phyloP scores from a whole-genome alignment of 2,113 vertebrate genomes.

The Platichthys flesus region DNA sequence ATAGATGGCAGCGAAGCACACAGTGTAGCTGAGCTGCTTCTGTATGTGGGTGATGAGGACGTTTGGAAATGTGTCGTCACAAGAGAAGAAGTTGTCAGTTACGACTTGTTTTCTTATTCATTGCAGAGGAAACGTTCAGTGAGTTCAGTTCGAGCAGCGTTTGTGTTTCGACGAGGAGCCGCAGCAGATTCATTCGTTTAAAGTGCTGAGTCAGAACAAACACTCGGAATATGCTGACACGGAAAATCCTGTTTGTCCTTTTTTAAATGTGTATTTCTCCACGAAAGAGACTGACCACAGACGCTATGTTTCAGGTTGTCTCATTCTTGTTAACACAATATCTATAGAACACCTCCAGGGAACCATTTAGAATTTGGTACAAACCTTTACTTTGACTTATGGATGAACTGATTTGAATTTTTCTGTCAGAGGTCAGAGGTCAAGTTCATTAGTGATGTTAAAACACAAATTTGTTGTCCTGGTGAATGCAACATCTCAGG shows the following conservation, averaged over 20 bases:
- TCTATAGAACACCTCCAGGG: no score
- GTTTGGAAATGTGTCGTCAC: constrained; percentile 5
- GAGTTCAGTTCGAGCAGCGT: not conserved
- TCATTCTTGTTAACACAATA: no score
- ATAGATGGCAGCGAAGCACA: not conserved
- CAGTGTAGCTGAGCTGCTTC: not conserved
- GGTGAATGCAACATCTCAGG: no score
- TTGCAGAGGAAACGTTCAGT: not conserved
- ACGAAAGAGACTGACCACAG: no score
- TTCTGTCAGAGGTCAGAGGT: no score
- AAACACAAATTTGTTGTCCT: no score
- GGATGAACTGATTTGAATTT: no score
- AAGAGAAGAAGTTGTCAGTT: not conserved
- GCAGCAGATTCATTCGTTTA: constrained; percentile 15
- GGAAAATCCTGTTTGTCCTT: not conserved
- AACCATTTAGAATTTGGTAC: no score
- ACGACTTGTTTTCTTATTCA: not conserved
- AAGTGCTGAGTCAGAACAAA: constrained; percentile 36
- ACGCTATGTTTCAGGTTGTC: no score
- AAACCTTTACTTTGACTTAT: no score
- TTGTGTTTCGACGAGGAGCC: not conserved
- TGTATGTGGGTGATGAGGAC: not conserved
- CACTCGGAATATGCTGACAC: constrained; percentile 27
- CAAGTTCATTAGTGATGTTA: no score
- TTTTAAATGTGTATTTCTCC: not conserved